phyloP scores from a whole-genome alignment of 2,113 vertebrate species.

The Triplophysa tibetana region DNA sequence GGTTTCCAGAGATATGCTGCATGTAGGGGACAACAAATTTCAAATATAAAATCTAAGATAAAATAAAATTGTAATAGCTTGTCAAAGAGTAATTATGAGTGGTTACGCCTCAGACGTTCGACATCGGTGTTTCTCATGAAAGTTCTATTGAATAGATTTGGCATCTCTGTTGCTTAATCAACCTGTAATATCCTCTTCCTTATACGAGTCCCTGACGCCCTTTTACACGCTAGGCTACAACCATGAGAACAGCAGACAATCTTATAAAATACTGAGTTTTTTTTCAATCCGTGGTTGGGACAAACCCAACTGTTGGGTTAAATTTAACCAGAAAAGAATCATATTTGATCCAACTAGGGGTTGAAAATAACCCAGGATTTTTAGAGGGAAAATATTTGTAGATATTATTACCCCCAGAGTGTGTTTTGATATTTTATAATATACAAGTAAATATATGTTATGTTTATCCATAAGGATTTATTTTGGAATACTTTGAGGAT shows the following conservation, averaged over 20 bases:
- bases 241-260: background rate
- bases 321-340: no score
- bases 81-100: background rate
- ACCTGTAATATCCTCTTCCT: constrained; percentile 43
- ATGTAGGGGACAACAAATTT: background rate
- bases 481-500: background rate
- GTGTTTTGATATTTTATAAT: background rate
- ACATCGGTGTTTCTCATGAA: constrained; percentile 32
- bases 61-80: background rate
- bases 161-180: background rate
- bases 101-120: background rate
- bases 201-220: constrained; percentile 35
- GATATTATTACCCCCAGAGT: no score
- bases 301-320: no score
- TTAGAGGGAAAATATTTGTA: no score
- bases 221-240: background rate
- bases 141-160: constrained; percentile 7
- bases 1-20: background rate
- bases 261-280: no score
- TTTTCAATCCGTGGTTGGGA: no score
- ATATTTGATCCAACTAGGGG: no score
- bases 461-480: constrained; percentile 6
- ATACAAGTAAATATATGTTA: background rate
- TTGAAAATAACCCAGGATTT: no score
- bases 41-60: background rate